Conservation (phyloP, 2,113 vertebrate genomes). For the Sceloporus undulatus region DNA sequence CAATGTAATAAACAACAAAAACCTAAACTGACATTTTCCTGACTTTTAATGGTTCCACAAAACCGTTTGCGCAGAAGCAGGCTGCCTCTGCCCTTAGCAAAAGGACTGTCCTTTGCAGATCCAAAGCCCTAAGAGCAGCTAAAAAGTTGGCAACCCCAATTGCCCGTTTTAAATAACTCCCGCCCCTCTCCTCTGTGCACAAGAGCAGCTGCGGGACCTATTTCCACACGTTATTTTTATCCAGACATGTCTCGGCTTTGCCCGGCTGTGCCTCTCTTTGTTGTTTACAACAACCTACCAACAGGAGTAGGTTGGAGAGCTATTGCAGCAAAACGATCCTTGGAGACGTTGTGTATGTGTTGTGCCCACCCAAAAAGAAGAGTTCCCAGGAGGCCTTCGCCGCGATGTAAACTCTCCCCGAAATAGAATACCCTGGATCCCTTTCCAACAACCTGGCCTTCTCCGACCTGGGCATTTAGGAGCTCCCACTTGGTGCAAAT, state of each 20-base stretch:
- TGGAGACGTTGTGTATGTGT: neutral
- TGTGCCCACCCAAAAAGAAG: no score
- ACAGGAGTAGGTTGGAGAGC: neutral
- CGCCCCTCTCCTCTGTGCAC: neutral
- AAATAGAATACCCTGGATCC: neutral
- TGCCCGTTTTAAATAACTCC: neutral
- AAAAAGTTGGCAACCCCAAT: no score
- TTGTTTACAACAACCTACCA: neutral
- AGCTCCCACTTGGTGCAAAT: neutral
- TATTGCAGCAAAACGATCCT: neutral
- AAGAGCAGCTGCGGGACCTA: slow-evolving; percentile 63
- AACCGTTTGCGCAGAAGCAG: neutral
- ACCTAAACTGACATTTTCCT: neutral
- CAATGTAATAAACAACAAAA: slow-evolving; percentile 6
- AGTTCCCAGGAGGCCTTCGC: neutral
- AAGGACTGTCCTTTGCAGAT: no score
- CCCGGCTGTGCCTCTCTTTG: slow-evolving; percentile 42
- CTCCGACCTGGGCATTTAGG: neutral
- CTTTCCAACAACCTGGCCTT: neutral
- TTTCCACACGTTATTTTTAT: slow-evolving; percentile 41
- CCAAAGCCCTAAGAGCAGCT: neutral
- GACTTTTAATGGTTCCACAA: neutral
- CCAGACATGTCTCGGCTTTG: slow-evolving; percentile 40
- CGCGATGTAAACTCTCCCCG: neutral
- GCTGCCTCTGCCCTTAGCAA: no score